Evolutionary conservation across 2,113 vertebrate species (phyloP), one percentile per base, ranked within the genome.

Genomic region (Xenus cinereus): DNA sequence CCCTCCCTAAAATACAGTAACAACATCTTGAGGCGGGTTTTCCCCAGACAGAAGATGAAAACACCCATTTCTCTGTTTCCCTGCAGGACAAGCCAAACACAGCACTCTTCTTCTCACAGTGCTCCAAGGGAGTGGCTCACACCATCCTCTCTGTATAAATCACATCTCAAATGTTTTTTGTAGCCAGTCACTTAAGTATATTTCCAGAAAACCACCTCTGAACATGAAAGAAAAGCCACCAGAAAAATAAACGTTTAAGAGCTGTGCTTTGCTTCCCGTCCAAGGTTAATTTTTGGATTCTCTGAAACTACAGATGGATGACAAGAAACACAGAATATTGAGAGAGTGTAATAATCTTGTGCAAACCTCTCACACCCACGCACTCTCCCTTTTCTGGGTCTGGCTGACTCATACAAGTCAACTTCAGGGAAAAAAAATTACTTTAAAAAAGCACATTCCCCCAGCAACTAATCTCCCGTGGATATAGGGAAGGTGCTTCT

Each of bases 371-470:
- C 92, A 84, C 75, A 87, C 92, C 90, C 84, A 92, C 84, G 1
- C 71, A 35, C 53, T 82, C 77, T 90, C 62, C 71, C 77, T 95
- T 89, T 97, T 90, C 73, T 87, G 80, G 72, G 19, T 84, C 86
- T 90, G 76, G 11, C 66, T 97, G 92, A 97, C 86, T 96, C 97
- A 97, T 33, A 73, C 66, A 81, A 95, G 62, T 43, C 66, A 92
- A 87, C 53, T 89, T 91, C 62, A 87, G 53, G 66, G 69, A 64
- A 91, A 90, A 91, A 90, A 57, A 86, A 90, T 14, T 33, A 72
- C 69, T 84, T 93, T 14, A 23, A 50, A 89, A 93, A 85, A 75
- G 16, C n/a, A 69, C 63, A 14, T 3, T 6, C 62, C 33, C 57
- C 50, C 51, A 41, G 67, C 59, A 93, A 19, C 53, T 84, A 32